Evolutionary conservation across 2,113 vertebrate species (phyloP).

Genomic region (Cervus canadensis): DNA sequence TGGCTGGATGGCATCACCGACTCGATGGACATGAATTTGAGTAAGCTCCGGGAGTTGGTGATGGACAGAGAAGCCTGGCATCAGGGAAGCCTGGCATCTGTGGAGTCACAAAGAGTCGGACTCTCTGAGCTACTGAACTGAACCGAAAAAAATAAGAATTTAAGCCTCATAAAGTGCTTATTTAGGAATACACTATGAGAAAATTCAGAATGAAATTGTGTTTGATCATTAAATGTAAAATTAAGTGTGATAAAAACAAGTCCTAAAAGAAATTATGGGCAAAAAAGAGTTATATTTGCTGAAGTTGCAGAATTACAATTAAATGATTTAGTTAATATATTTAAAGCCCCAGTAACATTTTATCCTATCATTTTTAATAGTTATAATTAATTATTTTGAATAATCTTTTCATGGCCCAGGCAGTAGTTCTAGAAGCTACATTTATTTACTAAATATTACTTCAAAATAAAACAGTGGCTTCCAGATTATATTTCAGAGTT

Average conservation of each 20-base stretch:
- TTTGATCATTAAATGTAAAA: constrained; percentile 1
- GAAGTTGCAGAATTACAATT: background rate
- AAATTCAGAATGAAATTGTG: background rate
- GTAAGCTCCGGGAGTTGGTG: background rate
- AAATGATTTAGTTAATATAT: background rate
- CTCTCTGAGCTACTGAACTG: background rate
- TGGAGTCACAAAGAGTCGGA: background rate
- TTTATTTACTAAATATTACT: background rate
- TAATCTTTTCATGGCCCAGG: background rate
- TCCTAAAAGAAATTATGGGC: background rate
- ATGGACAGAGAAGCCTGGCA: background rate
- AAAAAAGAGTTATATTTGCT: background rate
- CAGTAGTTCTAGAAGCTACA: background rate
- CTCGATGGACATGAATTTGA: background rate
- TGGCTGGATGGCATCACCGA: background rate
- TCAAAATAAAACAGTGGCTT: background rate
- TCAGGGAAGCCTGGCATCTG: background rate
- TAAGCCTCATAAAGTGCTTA: background rate
- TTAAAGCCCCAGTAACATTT: background rate
- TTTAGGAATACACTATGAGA: background rate
- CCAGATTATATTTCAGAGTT: background rate
- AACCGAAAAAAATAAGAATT: background rate
- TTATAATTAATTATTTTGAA: background rate
- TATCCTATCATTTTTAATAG: background rate
- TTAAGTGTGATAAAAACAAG: background rate